Base-by-base conservation (phyloP, 2,113 vertebrate species). In the Dinomys branickii region DNA sequence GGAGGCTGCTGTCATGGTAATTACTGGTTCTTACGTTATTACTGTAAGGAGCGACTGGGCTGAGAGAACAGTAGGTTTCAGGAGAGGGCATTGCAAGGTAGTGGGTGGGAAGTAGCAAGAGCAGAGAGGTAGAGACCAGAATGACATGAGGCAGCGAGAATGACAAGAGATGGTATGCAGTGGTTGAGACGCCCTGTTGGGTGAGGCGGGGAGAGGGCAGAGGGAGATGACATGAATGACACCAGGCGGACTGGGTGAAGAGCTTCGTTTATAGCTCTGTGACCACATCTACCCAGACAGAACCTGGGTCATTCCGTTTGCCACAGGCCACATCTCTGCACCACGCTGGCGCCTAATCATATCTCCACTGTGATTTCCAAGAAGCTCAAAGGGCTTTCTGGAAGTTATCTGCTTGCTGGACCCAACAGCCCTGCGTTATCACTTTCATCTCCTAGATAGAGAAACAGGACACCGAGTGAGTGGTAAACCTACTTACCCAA, bases 301-400 rank as follows among this genome's bases (percentile, higher is more conserved):
- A 54, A 52, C 71, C 38, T 2, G 4, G 86, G 16, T 86, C 86
- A 5, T 35, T 47, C 84, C 5, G 12, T 1, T 30, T 0, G 95
- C 92, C 82, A 78, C 5, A 14, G 94, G 88, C 85, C 24, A 10
- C 93, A 24, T 63, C 69, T 54, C 52, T 41, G 19, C 81, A 80
- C 85, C 86, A 50, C 4, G 0, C 87, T 30, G 96, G 97, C 67
- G 75, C 97, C 97, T 85, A 58, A 28, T 88, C 87, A 12, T 97
- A 97, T 96, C 96, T 97, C 7, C 0, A 22, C 2, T 33, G 89
- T 50, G 91, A 61, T 96, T 97, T 98, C 95, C 84, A 97, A 97
- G 96, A 93, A 96, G 96, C 97, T 97, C 96, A 97, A 94, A 97
- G 97, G 92, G 95, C 96, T 97, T 93, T 95, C 97, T 97, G 95